A percentile compares a stretch with the other conserved stretches of the same genome.
Conservation (phyloP, 1,140 invertebrate genomes). For the Antheraea mylitta region DNA sequence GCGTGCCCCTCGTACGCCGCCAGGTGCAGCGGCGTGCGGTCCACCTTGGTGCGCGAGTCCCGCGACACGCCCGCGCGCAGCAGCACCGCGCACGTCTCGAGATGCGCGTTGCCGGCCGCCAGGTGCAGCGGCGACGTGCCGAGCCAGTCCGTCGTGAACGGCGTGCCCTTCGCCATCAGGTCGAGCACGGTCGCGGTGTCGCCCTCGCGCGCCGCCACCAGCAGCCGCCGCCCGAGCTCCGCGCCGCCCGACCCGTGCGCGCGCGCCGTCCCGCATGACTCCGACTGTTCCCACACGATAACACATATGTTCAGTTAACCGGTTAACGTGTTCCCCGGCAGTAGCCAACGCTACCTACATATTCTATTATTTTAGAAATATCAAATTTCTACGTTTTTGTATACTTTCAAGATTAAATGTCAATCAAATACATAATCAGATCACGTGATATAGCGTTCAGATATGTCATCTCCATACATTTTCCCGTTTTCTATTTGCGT, state of each 20-base stretch:
- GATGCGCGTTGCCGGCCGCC: constrained; percentile 90
- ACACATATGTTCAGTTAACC: too few relatives aligned
- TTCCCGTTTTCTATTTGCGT: too few relatives aligned
- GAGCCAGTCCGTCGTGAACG: constrained; percentile 95
- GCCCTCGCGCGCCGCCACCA: constrained; percentile 88
- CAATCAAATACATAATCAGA: too few relatives aligned
- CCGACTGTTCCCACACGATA: neutral
- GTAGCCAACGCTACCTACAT: too few relatives aligned
- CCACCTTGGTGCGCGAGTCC: constrained; percentile 95
- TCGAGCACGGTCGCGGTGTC: constrained; percentile 87
- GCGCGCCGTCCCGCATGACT: constrained; percentile 24
- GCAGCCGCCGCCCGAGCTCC: constrained; percentile 90
- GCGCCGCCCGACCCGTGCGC: too few relatives aligned
- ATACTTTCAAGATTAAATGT: too few relatives aligned
- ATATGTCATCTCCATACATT: too few relatives aligned
- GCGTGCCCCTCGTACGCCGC: constrained; percentile 92
- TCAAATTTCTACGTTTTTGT: too few relatives aligned
- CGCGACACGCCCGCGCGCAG: constrained; percentile 91
- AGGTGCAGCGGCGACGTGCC: constrained; percentile 94
- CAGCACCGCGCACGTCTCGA: constrained; percentile 89
- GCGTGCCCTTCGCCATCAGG: constrained; percentile 92
- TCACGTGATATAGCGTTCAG: too few relatives aligned
- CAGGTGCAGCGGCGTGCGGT: constrained; percentile 93
- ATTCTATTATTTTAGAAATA: too few relatives aligned
- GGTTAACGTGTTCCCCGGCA: too few relatives aligned